These are phyloP conservation scores for Escarpia spicata DNA, from an alignment of 2,888 invertebrate genomes.

Conservation along the genomic window DNA sequence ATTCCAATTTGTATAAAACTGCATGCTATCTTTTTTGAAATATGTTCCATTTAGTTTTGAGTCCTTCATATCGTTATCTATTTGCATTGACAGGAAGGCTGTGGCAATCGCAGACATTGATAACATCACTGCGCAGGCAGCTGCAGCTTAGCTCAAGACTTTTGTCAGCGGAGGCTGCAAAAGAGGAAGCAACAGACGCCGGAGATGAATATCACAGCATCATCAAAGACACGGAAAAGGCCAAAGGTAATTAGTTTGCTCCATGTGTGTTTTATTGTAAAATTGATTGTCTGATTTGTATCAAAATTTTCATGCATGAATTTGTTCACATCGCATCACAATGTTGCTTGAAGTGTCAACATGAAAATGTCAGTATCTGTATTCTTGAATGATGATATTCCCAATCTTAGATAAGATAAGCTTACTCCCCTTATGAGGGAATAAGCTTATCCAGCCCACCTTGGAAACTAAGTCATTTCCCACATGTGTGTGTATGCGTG, in stretches of 20 bases:
- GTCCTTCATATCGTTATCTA: background rate
- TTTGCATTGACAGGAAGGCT: background rate
- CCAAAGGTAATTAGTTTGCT: constrained; percentile 66
- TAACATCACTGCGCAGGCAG: background rate
- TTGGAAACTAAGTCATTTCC: background rate
- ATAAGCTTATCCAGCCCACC: background rate
- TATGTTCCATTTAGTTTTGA: background rate
- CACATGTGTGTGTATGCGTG: background rate
- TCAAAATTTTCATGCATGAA: too few species aligned
- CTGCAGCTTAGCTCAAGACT: constrained; percentile 3
- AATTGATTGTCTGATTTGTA: background rate
- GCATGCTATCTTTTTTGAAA: background rate
- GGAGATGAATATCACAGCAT: constrained; percentile 71
- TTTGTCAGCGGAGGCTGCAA: background rate
- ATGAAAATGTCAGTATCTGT: too few species aligned
- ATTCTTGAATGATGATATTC: background rate
- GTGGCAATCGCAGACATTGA: background rate
- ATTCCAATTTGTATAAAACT: too few species aligned
- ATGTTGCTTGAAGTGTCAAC: too few species aligned
- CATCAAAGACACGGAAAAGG: constrained; percentile 73
- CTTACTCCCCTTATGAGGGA: background rate
- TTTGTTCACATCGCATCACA: too few species aligned
- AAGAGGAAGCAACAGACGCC: background rate
- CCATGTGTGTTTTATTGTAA: background rate
- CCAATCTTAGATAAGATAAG: background rate